phyloP scores from a whole-genome alignment of 2,797 vertebrate genomes.

The Cynodonichthys magdalenae region DNA sequence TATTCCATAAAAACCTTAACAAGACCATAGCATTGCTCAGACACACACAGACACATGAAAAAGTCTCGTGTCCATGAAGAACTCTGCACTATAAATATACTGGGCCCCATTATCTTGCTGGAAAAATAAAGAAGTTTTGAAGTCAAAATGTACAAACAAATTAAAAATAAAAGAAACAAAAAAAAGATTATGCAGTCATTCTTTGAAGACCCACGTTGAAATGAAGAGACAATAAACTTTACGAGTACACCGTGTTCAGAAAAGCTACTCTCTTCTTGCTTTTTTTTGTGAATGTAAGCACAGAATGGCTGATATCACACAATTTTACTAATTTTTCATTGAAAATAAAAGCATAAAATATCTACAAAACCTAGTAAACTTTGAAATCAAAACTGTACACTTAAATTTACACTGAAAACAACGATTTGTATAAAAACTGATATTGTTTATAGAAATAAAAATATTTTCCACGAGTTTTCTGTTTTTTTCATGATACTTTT shows the following conservation, averaged over 20 bases:
- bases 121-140: constrained; percentile 86
- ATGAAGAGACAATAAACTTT: constrained; percentile 79
- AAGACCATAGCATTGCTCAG: constrained; percentile 92
- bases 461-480: constrained; percentile 81
- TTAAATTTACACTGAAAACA: constrained; percentile 94
- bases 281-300: constrained; percentile 77
- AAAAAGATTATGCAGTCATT: constrained; percentile 88
- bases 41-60: constrained; percentile 81
- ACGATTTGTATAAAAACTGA: constrained; percentile 82
- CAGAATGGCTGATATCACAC: constrained; percentile 85
- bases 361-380: constrained; percentile 94
- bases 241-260: constrained; percentile 79
- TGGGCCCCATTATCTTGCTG: constrained; percentile 89
- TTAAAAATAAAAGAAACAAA: constrained; percentile 69
- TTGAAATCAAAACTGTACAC: constrained; percentile 99
- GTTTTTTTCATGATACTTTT: constrained; percentile 50
- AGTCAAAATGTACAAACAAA: constrained; percentile 84
- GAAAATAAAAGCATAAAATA: constrained; percentile 91
- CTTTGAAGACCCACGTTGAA: constrained; percentile 87
- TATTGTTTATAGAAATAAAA: constrained; percentile 90
- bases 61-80: constrained; percentile 81
- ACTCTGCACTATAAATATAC: constrained; percentile 89
- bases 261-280: constrained; percentile 68
- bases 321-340: constrained; percentile 76
- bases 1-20: constrained; percentile 99